Base-by-base conservation (phyloP, 1,140 invertebrate species). In the Oryzaephilus surinamensis region DNA sequence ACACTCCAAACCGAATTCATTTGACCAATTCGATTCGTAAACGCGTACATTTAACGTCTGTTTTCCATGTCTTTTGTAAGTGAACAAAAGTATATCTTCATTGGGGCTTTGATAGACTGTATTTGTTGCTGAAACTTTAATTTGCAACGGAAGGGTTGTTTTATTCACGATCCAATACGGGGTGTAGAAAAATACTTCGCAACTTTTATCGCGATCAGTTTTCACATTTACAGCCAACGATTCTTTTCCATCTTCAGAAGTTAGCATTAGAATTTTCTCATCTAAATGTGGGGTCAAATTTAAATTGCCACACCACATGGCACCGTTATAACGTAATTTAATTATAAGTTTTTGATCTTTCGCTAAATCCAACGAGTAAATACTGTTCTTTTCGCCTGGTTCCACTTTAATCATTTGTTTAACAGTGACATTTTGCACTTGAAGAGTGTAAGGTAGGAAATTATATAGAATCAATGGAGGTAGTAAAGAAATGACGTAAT, bases 141-240 rank as follows among this genome's bases (percentile, higher is more conserved):
- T 70, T 53, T 84, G 78, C 35, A 93, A 59, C 11, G 79, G 74
- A 43, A 87, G 64, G 13, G 76, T 78, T 4, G 88, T 89, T 61
- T 91, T 90, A 62, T 94, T 94, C 26, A 92, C 75, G 56, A 93
- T 79, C 90, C 90, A 94, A 62, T 90, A 91, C 2, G 87, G 85
- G 8, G 83, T 74, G 57, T 84, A 84, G 23, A 94, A 62, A 41
- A 76, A 73, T 20, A 88, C 56, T 34, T 78, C 69, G 58, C 72
- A 72, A 41, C 70, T 72, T 38, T 67, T 68, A n/a, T 64, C 64
- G 35, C 72, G 65, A 13, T 74, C 71, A 7, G 81, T 60, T 53
- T 77, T 73, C 10, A 84, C 70, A 47, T 74, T 76, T 4, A 87
- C 57, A 19, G 74, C 66, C 39, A 84, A 66, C 36, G 74, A 70